These are phyloP conservation scores for Stegodyphus dumicola DNA, from an alignment of 1,140 invertebrate species.

Conservation along the genomic window DNA sequence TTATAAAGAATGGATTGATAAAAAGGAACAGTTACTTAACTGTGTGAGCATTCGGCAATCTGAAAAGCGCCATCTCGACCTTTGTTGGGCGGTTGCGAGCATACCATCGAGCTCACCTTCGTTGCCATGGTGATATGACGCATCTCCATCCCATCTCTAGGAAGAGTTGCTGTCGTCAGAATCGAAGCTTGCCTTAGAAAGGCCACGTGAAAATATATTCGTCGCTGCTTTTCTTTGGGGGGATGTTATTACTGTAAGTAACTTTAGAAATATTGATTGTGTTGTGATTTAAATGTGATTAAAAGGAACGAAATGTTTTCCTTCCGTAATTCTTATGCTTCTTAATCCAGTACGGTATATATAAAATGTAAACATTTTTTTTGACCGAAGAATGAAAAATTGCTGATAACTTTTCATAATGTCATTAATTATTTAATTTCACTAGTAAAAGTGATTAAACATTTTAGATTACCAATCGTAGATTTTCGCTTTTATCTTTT, in stretches of 20 bases:
- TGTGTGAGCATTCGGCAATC: background rate
- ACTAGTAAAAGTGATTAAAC: too few species aligned
- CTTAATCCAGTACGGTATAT: too few species aligned
- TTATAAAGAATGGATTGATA: too few species aligned
- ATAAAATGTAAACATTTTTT: too few species aligned
- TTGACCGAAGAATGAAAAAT: too few species aligned
- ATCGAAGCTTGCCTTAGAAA: background rate
- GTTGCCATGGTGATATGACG: constrained; percentile 56
- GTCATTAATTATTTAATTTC: too few species aligned
- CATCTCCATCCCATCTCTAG: constrained; percentile 36
- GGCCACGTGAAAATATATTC: constrained; percentile 39
- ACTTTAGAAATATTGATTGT: too few species aligned
- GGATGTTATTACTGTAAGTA: background rate
- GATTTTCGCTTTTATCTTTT: constrained; percentile 18
- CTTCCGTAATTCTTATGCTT: too few species aligned
- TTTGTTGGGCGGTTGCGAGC: constrained; percentile 29
- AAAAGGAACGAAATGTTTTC: too few species aligned
- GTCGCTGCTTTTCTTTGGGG: background rate
- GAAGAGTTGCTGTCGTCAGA: constrained; percentile 18
- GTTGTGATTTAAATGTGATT: too few species aligned
- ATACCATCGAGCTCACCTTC: constrained; percentile 51
- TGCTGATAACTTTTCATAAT: too few species aligned
- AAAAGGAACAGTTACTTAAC: background rate
- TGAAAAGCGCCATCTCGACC: constrained; percentile 56
- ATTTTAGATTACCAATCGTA: background rate